These are phyloP conservation scores for Poecilia picta DNA, from an alignment of 2,797 vertebrate genomes.

Conservation along the genomic window DNA sequence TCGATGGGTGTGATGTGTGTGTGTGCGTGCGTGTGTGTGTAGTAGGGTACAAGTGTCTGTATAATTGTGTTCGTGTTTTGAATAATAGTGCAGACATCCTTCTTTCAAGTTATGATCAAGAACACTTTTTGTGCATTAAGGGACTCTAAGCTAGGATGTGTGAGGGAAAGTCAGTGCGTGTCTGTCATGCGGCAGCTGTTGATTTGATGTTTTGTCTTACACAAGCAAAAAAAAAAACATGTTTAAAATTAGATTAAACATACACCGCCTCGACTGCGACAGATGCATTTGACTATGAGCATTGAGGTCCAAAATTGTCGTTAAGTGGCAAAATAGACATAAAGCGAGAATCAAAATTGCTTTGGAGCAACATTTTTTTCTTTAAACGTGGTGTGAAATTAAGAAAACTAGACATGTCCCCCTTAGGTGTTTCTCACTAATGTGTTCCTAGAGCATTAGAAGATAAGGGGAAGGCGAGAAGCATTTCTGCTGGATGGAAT, in stretches of 20 bases:
- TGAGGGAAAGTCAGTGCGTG: slow-evolving; percentile 19
- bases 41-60: slow-evolving; percentile 61
- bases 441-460: slow-evolving; percentile 38
- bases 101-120: slow-evolving; percentile 60
- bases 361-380: slow-evolving; percentile 46
- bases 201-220: slow-evolving; percentile 28
- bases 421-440: slow-evolving; percentile 66
- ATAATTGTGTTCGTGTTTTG: slow-evolving; percentile 71
- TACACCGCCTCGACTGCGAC: slow-evolving; percentile 22
- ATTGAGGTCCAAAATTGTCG: slow-evolving; percentile 47
- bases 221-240: not conserved
- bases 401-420: slow-evolving; percentile 48
- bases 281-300: slow-evolving; percentile 16
- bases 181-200: slow-evolving; percentile 36
- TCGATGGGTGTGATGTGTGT: slow-evolving; percentile 56
- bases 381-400: slow-evolving; percentile 35
- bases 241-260: slow-evolving; percentile 33
- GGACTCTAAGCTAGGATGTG: slow-evolving; percentile 39
- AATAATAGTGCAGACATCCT: slow-evolving; percentile 71
- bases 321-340: slow-evolving; percentile 16
- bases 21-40: slow-evolving; percentile 34
- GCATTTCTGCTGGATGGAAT: slow-evolving; percentile 54
- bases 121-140: slow-evolving; percentile 59
- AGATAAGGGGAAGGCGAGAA: slow-evolving; percentile 51
- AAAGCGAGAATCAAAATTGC: slow-evolving; percentile 22